Evolutionary conservation across 1,140 invertebrate genomes (phyloP).

Genomic region (Drosophila navojoa): DNA sequence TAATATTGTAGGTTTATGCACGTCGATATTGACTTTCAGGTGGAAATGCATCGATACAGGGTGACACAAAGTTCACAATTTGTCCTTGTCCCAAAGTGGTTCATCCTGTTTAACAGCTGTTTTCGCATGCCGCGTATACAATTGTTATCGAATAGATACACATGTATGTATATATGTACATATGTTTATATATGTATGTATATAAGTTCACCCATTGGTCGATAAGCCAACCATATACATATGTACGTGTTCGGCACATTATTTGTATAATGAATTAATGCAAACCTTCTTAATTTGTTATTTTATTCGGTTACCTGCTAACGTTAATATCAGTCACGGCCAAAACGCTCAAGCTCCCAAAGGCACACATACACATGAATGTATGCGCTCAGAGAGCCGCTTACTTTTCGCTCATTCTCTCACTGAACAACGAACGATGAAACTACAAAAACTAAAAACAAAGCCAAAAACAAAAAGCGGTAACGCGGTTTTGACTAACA

Average conservation of each 20-base stretch:
- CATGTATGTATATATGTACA: not conserved
- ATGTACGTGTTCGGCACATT: constrained; percentile 14
- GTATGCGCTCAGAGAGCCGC: not conserved
- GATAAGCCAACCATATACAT: constrained; percentile 12
- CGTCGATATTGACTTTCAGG: not conserved
- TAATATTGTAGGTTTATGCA: not conserved
- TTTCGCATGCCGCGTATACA: constrained; percentile 15
- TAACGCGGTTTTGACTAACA: constrained; percentile 32
- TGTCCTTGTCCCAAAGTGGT: constrained; percentile 30
- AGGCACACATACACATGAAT: not conserved
- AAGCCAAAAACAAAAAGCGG: constrained; percentile 23
- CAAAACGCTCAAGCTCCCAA: constrained; percentile 30
- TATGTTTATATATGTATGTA: no score
- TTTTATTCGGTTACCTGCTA: constrained; percentile 42
- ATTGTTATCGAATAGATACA: constrained; percentile 33
- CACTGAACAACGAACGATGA: constrained; percentile 7
- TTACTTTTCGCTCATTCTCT: constrained; percentile 8
- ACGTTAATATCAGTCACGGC: constrained; percentile 49
- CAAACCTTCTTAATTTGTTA: constrained; percentile 29
- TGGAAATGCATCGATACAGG: constrained; percentile 21
- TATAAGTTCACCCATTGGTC: constrained; percentile 8
- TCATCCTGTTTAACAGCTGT: constrained; percentile 31
- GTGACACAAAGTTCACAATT: constrained; percentile 22
- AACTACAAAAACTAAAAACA: constrained; percentile 13
- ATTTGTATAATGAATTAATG: constrained; percentile 36